phyloP scores from a whole-genome alignment of 2,797 vertebrate genomes.

The Channallabes apus region DNA sequence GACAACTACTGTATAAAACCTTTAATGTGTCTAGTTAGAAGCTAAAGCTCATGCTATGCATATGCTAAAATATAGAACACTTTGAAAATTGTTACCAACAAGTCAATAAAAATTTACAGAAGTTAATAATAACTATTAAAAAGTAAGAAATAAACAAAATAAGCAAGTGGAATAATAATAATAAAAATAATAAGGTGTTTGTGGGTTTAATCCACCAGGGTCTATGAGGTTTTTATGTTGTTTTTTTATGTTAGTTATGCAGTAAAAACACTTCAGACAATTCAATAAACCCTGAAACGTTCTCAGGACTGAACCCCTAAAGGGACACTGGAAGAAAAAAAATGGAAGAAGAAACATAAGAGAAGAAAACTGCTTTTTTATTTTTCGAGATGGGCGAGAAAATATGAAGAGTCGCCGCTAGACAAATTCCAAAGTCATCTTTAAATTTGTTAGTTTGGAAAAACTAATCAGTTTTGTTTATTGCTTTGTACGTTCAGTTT shows the following conservation, averaged over 20 bases:
- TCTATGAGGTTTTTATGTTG: not conserved
- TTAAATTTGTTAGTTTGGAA: too few species aligned
- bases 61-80: not conserved
- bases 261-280: not conserved
- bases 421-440: too few species aligned
- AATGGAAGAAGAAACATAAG: too few species aligned
- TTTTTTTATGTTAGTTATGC: not conserved
- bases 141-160: not conserved
- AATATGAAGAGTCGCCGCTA: too few species aligned
- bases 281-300: not conserved
- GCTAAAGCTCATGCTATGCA: not conserved
- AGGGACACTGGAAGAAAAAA: too few species aligned
- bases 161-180: not conserved
- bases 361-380: too few species aligned
- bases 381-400: too few species aligned
- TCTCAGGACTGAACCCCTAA: not conserved
- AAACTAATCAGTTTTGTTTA: too few species aligned
- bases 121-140: not conserved
- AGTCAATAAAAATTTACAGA: not conserved
- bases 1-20: not conserved
- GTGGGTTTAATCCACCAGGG: not conserved
- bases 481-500: too few species aligned
- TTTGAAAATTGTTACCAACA: not conserved
- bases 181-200: not conserved
- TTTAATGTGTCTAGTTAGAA: not conserved